phyloP scores from a whole-genome alignment of 1,140 invertebrate genomes.

The Zaprionus inermis region DNA sequence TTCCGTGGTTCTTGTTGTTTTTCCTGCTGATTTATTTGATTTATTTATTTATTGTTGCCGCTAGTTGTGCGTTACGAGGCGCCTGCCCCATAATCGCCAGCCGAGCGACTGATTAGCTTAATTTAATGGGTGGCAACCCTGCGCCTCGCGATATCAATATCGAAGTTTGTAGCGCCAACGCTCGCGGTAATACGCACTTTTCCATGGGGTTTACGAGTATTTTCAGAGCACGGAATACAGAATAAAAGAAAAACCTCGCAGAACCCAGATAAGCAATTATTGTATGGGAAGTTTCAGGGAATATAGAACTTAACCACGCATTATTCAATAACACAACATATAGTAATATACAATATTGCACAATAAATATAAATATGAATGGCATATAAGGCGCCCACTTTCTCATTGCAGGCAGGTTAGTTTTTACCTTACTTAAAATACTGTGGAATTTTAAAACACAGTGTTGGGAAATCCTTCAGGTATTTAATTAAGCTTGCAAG shows the following conservation, averaged over 20 bases:
- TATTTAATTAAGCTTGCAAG: too few relatives aligned
- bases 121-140: conserved; percentile 64
- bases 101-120: conserved; percentile 77
- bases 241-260: too few relatives aligned
- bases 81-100: conserved; percentile 68
- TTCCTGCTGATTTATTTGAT: conserved; percentile 64
- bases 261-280: neutral
- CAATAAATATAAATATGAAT: neutral
- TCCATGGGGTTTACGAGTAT: neutral
- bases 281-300: neutral
- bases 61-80: conserved; percentile 35
- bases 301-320: neutral
- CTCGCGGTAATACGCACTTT: neutral
- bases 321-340: neutral
- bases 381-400: too few relatives aligned
- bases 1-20: conserved; percentile 26
- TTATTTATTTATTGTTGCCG: conserved; percentile 77
- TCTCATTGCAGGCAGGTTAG: too few relatives aligned
- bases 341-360: neutral
- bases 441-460: too few relatives aligned
- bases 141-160: neutral
- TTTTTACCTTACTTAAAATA: too few relatives aligned
- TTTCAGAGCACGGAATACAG: neutral
- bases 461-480: too few relatives aligned
- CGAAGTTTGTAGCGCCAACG: neutral